Base-by-base conservation (phyloP, 2,797 vertebrate genomes). In the Pygocentrus nattereri region DNA sequence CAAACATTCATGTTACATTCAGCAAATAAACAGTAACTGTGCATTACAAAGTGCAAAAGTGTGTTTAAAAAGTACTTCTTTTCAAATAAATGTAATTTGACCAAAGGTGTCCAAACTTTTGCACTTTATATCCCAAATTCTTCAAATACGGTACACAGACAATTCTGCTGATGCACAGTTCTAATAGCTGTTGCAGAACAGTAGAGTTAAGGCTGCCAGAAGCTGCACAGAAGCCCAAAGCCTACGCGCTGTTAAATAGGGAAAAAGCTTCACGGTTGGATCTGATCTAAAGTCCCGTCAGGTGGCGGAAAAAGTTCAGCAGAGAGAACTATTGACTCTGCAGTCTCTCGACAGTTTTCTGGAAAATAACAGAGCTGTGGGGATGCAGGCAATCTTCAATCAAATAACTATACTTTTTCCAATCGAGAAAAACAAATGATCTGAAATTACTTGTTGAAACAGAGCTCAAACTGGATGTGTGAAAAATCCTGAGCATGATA, bases 401-500 rank as follows among this genome's bases (percentile, higher is more conserved):
- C 73, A 47, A 70, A 70, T 70, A 27, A 18, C 73, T 41, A 74
- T 15, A 44, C 44, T 44, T 44, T 44, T 56, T 56, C 54, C 56
- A 75, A 41, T 74, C 21, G 23, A 76, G 25, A 30, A 41, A 44
- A 23, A 74, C 16, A 73, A 73, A 65, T 25, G 0, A 41, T 54
- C 15, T 44, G 3, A 80, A 74, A 73, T 56, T 2, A 41, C n/a
- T 47, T 41, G 50, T 31, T 62, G 21, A 78, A 68, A 81, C 30
- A 72, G 50, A 54, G 49, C 67, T 79, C 5, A 49, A 72, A 71
- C 69, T n/a, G 68, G 70, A 62, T 59, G 21, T 34, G 72, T 11
- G 13, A 65, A 49, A 69, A 56, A 47, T 21, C 15, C 30, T n/a
- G 7, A n/a, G 25, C 38, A 65, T 64, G 13, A 50, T 47, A 61